A percentile compares a stretch with the other conserved stretches of the same genome.
Conservation (phyloP, 1,140 invertebrate species). For the Philotrypesis tridentata region DNA sequence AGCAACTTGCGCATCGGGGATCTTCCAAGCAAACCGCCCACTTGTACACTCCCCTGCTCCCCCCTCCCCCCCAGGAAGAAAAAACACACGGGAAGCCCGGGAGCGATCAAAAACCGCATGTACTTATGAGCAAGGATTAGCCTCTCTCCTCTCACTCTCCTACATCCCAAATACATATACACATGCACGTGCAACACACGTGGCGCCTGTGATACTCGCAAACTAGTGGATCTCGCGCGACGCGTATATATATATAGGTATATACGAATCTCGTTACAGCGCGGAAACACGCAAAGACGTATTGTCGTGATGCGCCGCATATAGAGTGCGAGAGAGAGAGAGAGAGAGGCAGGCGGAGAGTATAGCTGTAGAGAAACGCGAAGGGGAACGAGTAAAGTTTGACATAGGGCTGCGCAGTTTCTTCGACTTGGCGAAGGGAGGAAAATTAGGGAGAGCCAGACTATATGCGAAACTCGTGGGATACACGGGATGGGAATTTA, state of each 20-base stretch:
- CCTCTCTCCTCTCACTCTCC: too few species aligned
- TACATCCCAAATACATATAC: not conserved
- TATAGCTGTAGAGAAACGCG: too few species aligned
- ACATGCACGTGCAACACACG: not conserved
- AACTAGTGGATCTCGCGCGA: not conserved
- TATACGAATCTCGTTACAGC: not conserved
- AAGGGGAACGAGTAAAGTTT: not conserved
- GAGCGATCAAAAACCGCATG: not conserved
- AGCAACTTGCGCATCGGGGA: too few species aligned
- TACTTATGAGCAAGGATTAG: not conserved
- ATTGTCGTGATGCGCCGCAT: not conserved
- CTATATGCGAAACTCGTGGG: not conserved
- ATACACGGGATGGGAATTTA: not conserved
- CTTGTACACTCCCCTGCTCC: too few species aligned
- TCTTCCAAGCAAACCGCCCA: too few species aligned
- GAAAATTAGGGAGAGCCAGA: constrained; percentile 29
- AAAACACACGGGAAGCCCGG: not conserved
- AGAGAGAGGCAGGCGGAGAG: not conserved
- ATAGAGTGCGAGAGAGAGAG: not conserved
- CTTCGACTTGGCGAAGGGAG: not conserved
- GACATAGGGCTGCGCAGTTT: constrained; percentile 15
- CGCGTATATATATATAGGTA: not conserved
- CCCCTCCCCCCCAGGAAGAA: too few species aligned
- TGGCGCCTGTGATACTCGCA: not conserved
- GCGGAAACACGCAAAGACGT: not conserved